phyloP scores from a whole-genome alignment of 1,140 invertebrate genomes.

The Streblospio benedicti region DNA sequence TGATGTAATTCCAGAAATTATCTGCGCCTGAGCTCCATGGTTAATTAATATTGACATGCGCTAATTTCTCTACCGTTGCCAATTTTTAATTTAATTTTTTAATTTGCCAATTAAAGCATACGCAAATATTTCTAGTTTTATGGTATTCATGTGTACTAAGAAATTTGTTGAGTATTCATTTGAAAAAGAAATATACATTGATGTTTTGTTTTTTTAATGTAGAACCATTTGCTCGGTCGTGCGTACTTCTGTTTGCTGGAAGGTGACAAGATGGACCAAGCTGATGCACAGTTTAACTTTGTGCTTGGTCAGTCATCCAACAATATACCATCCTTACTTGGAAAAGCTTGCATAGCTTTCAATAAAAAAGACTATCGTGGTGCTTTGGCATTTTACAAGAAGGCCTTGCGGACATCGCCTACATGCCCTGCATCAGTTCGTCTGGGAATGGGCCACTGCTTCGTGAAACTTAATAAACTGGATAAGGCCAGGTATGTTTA shows the following conservation, averaged over 20 bases:
- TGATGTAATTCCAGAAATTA: too few species aligned
- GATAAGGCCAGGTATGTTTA: slow-evolving; percentile 85
- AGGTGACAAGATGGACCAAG: slow-evolving; percentile 99
- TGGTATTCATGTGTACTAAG: too few species aligned
- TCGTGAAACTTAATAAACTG: slow-evolving; percentile 89
- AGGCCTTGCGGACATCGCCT: slow-evolving; percentile 88
- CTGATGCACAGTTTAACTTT: slow-evolving; percentile 99
- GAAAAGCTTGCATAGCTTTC: slow-evolving; percentile 89
- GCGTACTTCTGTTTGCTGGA: slow-evolving; percentile 97
- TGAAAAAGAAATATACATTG: slow-evolving; percentile 12
- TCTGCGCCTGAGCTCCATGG: too few species aligned
- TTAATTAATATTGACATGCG: too few species aligned
- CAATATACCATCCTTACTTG: slow-evolving; percentile 86
- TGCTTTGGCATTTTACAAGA: slow-evolving; percentile 95
- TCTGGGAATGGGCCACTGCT: slow-evolving; percentile 95
- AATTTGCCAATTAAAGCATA: too few species aligned
- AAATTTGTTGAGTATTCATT: not conserved
- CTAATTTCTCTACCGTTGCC: too few species aligned
- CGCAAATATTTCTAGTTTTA: too few species aligned
- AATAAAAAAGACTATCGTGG: slow-evolving; percentile 70
- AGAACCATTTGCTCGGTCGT: slow-evolving; percentile 92
- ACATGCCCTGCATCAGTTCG: slow-evolving; percentile 92
- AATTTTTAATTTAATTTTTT: too few species aligned
- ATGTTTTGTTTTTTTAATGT: slow-evolving; percentile 23
- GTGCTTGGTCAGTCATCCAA: slow-evolving; percentile 90